Evolutionary conservation across 2,113 vertebrate genomes (phyloP), one percentile per base, ranked within the genome.

Genomic region (Arothron firmamentum): DNA sequence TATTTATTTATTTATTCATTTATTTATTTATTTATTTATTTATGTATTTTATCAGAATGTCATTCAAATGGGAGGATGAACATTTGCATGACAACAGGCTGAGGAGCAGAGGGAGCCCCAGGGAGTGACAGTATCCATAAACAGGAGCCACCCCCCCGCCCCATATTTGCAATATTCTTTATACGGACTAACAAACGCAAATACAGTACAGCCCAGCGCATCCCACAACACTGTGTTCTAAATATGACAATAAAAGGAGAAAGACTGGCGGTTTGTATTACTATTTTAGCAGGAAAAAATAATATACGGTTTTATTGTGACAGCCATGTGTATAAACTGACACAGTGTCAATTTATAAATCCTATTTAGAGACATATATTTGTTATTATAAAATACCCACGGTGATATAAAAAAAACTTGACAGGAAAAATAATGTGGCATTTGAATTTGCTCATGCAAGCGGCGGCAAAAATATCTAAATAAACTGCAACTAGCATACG

Each of bases 81-180:
- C 92, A 98, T 98, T 99, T 97, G 93, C 94, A 98, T 97, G 93
- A 96, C 93, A 97, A 96, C 92, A 92, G 91, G 62, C 57, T 80
- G 87, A 88, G 77, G 81, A 78, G 88, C 87, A 91, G 83, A 85
- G 91, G 82, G 76, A 80, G 88, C 91, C 92, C 90, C 76, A 45
- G 87, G 84, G 82, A 81, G 66, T 84, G 85, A 83, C 87, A 89
- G 87, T 82, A 78, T 83, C 88, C 87, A 90, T 82, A 91, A 89
- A 92, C 87, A 91, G 90, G 75, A 90, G 80, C 74, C 34, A 46
- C 74, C 57, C 57, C 62, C 58, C 65, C 62, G 10, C n/a, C 17
- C 58, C 65, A 82, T 80, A 90, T 91, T 90, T 49, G 91, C 89
- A 93, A 87, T 88, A 75, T 59, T 80, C 79, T 88, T 90, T 88